Evolutionary conservation across 1,140 invertebrate genomes (phyloP).

Genomic region (Neodiprion lecontei): DNA sequence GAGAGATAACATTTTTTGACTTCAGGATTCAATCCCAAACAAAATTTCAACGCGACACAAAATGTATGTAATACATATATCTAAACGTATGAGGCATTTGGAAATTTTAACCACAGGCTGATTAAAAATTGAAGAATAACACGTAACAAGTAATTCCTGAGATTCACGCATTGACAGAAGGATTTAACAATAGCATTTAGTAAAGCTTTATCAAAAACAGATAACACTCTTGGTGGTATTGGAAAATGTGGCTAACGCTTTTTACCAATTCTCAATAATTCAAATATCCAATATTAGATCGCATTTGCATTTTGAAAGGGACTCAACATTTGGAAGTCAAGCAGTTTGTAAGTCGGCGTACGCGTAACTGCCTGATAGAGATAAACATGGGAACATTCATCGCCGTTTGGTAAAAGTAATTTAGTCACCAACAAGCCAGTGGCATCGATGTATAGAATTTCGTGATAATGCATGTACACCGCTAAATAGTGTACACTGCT

Average conservation of each 20-base stretch:
- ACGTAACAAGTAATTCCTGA: neutral
- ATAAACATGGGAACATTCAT: constrained; percentile 18
- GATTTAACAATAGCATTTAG: neutral
- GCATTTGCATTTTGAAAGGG: too few species aligned
- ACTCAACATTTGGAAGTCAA: too few species aligned
- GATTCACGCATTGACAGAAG: neutral
- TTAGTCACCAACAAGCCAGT: constrained; percentile 17
- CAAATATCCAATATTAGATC: too few species aligned
- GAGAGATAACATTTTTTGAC: neutral
- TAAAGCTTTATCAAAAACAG: constrained; percentile 8
- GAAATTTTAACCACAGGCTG: neutral
- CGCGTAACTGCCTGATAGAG: constrained; percentile 5
- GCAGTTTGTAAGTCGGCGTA: too few species aligned
- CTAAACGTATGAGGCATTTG: neutral
- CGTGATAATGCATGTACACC: constrained; percentile 6
- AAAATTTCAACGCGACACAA: neutral
- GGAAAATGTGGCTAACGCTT: neutral
- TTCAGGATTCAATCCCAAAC: neutral
- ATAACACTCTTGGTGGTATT: neutral
- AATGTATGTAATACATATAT: neutral
- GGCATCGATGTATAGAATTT: constrained; percentile 9
- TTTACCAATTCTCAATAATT: too few species aligned
- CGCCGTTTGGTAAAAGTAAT: constrained; percentile 9
- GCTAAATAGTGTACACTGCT: neutral
- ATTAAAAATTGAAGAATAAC: neutral